Base-by-base conservation (phyloP, 1,140 invertebrate species). In the Archivesica marissinica region DNA sequence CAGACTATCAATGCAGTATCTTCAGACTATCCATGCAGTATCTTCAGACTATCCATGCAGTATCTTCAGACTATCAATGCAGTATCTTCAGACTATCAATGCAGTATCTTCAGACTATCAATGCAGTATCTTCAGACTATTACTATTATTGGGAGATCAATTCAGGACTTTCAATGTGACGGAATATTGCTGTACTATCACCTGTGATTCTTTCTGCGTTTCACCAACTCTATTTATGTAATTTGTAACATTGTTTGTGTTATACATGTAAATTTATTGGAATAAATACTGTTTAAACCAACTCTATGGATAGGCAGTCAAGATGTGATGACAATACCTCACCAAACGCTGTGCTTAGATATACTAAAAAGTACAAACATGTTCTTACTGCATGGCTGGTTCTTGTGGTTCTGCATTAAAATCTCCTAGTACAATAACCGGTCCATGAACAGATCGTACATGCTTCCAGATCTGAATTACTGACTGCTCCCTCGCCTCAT, bases 381-480 rank as follows among this genome's bases (percentile, higher is more conserved):
- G 23, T 44, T 23, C 20, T 66, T 84, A 89, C 90, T 74, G 88
- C 28, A 91, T 83, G 6, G 90, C 75, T 54, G 35, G 83, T 78
- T 91, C 89, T 28, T 89, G 61, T 28, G 89, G 90, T 68, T 86
- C 78, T 50, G 88, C 90, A 86, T 91, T 91, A 17, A 91, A 76
- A 82, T 91, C 90, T n/a, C 90, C 90, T 30, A 87, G 28, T 15
- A 91, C 72, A 44, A 91, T 66, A 13, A 76, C 86, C 70, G 89
- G 90, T 75, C 87, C 90, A 35, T 74, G 30, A 20, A 84, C 35
- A 13, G 25, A 23, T 25, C 68, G 59, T n/a, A 88, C 86, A 54
- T 85, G 87, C 20, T 85, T 47, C 85, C 85, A 86, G 15, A 91
- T 89, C 47, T 89, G 87, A 28, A 82, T 47, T 20, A 88, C 87